phyloP scores from a whole-genome alignment of 2,797 vertebrate genomes.

The Meriones psammophilus region DNA sequence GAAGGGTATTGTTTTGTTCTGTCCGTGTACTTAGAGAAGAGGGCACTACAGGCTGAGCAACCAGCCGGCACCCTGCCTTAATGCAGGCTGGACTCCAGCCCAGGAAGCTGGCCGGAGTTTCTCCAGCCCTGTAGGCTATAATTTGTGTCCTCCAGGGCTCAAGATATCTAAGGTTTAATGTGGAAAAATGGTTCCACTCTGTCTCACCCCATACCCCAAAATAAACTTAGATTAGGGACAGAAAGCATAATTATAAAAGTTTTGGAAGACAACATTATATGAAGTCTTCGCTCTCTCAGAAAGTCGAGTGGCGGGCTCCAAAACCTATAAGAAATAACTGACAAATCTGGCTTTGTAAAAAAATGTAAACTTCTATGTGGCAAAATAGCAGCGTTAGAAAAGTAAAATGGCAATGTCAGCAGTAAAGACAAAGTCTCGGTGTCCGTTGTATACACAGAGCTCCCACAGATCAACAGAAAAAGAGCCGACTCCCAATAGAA shows the following conservation, averaged over 20 bases:
- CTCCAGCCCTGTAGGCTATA: constrained; percentile 54
- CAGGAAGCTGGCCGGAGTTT: not conserved
- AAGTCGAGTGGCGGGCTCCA: not conserved
- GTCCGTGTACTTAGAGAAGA: not conserved
- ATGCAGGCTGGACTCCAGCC: not conserved
- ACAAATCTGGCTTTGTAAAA: not conserved
- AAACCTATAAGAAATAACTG: not conserved
- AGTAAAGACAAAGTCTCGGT: not conserved
- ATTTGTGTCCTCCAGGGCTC: constrained; percentile 67
- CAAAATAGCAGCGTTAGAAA: not conserved
- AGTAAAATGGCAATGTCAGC: not conserved
- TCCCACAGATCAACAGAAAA: not conserved
- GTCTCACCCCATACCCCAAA: constrained; percentile 78
- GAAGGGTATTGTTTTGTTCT: not conserved
- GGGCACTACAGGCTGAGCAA: not conserved
- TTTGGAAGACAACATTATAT: constrained; percentile 16
- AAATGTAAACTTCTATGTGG: not conserved
- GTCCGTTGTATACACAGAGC: not conserved
- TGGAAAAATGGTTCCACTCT: constrained; percentile 72
- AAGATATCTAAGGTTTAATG: constrained; percentile 67
- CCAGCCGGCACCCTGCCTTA: not conserved
- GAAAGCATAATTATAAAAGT: constrained; percentile 59
- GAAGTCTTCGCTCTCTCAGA: not conserved
- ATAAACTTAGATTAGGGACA: constrained; percentile 70
- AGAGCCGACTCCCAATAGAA: not conserved